Evolutionary conservation across 1,140 invertebrate species (phyloP).

Genomic region (Cylas formicarius): DNA sequence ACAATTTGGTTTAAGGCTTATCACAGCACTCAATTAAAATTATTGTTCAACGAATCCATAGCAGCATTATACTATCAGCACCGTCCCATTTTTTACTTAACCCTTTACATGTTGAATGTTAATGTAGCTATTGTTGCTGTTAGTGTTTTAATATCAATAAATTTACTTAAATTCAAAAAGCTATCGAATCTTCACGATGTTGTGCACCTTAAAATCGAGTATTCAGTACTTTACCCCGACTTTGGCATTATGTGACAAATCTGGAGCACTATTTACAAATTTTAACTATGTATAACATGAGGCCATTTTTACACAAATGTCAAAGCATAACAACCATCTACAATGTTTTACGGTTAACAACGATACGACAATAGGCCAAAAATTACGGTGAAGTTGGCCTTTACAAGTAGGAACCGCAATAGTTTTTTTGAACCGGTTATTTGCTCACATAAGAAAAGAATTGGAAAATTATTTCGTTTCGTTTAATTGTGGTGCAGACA

Average conservation of each 20-base stretch:
- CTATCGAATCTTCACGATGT: constrained; percentile 3
- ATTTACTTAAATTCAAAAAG: not conserved
- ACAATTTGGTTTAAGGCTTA: too few species aligned
- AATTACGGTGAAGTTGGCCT: not conserved
- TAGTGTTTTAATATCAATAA: not conserved
- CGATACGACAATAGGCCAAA: constrained; percentile 1
- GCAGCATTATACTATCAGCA: too few species aligned
- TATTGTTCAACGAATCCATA: too few species aligned
- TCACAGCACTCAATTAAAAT: too few species aligned
- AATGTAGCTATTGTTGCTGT: not conserved
- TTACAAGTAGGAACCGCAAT: too few species aligned
- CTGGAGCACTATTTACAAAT: constrained; percentile 12
- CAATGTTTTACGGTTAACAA: not conserved
- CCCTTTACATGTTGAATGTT: not conserved
- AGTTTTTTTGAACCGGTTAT: not conserved
- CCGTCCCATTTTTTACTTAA: constrained; percentile 9
- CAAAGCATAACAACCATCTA: not conserved
- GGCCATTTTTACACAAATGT: constrained; percentile 8
- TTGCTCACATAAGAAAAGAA: constrained; percentile 6
- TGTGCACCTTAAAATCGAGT: constrained; percentile 4
- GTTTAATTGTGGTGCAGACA: constrained; percentile 4
- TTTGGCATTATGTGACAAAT: not conserved
- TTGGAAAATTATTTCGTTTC: too few species aligned
- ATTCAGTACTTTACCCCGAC: constrained; percentile 6
- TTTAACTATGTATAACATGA: constrained; percentile 7